Evolutionary conservation across 2,113 vertebrate species (phyloP), one percentile per base, ranked within the genome.

Genomic region (Emydura subglobosa): DNA sequence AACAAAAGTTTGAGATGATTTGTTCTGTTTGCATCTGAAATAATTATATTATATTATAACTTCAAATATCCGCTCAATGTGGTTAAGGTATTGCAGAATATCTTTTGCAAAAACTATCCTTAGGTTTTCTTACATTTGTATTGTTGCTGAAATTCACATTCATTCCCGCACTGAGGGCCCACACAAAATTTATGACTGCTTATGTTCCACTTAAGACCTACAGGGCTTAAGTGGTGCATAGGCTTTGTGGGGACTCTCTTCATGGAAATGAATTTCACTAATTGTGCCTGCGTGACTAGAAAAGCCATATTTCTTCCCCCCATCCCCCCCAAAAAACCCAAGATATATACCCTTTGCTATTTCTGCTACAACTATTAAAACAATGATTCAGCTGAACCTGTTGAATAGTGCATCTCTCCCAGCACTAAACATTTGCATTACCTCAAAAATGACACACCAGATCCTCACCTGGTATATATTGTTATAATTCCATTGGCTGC

Each of bases 1-100:
- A 95, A 51, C 42, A 44, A 79, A 13, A 1, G 0, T 0, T 19
- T 50, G 42, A 6, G 89, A 5, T 34, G 47, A 6, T 68, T 86
- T 0, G 0, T 76, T 91, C 13, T 85, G 7, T 53, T 82, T 16
- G 72, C 74, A 78, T 51, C 13, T 29, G 54, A 0, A 78, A 0
- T 7, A 31, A 49, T 51, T 72, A 19, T 0, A 1, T 6, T 7
- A 39, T 39, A 39, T 39, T 39, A 2, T 6, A 80, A 55, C 31
- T 6, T 49, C 42, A 21, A 44, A 14, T 3, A 1, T 0, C 0
- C 1, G 16, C 34, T 85, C 39, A n/a, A 24, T 29, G 2, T 2
- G 14, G 82, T 79, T 34, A 61, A 85, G 86, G 4, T 57, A 49
- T 39, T 83, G 17, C 2, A 1, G 65, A n/a, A 47, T 9, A 2